phyloP scores from a whole-genome alignment of 2,888 invertebrate genomes.

The Athalia rosae region DNA sequence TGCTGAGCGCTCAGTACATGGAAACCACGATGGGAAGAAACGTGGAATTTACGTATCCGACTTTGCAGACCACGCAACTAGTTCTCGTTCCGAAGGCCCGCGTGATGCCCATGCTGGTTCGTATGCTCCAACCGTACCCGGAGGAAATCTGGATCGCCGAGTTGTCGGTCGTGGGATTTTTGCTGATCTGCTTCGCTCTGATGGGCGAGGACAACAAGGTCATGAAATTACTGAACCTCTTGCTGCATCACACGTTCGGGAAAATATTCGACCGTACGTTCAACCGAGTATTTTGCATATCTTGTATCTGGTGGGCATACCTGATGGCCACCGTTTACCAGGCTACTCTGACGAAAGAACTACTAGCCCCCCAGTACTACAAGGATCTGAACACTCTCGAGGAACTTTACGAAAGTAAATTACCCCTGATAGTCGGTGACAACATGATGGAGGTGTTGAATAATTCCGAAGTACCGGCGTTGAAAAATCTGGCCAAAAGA shows the following conservation, averaged over 20 bases:
- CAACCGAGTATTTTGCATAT: slow-evolving; percentile 49
- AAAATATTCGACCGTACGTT: slow-evolving; percentile 38
- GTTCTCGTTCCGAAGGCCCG: slow-evolving; percentile 47
- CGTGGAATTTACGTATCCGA: slow-evolving; percentile 47
- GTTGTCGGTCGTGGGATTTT: background rate
- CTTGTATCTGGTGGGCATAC: slow-evolving; percentile 51
- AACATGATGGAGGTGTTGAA: slow-evolving; percentile 47
- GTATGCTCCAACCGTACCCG: slow-evolving; percentile 35
- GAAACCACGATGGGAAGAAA: slow-evolving; percentile 22
- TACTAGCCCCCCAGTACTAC: slow-evolving; percentile 43
- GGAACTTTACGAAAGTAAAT: slow-evolving; percentile 47
- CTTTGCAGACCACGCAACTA: slow-evolving; percentile 48
- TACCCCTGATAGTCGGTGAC: slow-evolving; percentile 49
- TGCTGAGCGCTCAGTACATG: slow-evolving; percentile 49
- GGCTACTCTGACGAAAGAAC: slow-evolving; percentile 49
- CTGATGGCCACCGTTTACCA: slow-evolving; percentile 43
- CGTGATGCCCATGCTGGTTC: slow-evolving; percentile 45
- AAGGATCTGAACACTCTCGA: slow-evolving; percentile 49
- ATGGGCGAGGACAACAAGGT: slow-evolving; percentile 38
- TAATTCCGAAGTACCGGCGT: slow-evolving; percentile 18
- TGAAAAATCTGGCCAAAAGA: slow-evolving; percentile 41
- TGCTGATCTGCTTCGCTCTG: slow-evolving; percentile 8
- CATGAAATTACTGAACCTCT: slow-evolving; percentile 36
- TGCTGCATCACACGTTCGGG: slow-evolving; percentile 48
- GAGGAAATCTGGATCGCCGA: slow-evolving; percentile 10